phyloP scores from a whole-genome alignment of 2,888 invertebrate genomes.

The Plemyria rubiginata region DNA sequence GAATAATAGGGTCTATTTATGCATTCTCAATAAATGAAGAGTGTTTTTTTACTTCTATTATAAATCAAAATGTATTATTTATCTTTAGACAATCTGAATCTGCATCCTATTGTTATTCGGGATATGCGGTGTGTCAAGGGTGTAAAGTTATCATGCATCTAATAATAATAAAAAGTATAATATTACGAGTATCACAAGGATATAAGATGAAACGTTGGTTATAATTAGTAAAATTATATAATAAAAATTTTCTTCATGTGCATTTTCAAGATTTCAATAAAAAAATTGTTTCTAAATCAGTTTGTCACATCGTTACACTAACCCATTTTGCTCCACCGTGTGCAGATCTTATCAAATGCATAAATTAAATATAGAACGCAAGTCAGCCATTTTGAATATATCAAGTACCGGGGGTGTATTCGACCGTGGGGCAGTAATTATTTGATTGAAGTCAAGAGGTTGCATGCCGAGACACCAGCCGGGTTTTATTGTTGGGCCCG shows the following conservation, averaged over 20 bases:
- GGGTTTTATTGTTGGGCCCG: constrained; percentile 65
- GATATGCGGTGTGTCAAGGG: constrained; percentile 84
- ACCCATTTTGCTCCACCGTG: constrained; percentile 26
- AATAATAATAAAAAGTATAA: constrained; percentile 57
- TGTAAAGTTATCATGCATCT: constrained; percentile 78
- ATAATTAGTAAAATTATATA: neutral
- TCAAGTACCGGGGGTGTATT: constrained; percentile 71
- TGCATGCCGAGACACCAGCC: constrained; percentile 76
- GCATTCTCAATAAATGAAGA: constrained; percentile 84
- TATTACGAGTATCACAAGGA: neutral
- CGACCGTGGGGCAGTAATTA: constrained; percentile 83
- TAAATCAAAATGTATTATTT: constrained; percentile 86
- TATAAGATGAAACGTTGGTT: neutral
- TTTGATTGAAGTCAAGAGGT: constrained; percentile 84
- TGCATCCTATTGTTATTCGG: constrained; percentile 84
- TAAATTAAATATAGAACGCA: constrained; percentile 64
- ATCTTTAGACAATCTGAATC: constrained; percentile 83
- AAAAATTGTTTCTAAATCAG: constrained; percentile 5
- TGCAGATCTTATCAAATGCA: constrained; percentile 68
- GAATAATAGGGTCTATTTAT: constrained; percentile 85
- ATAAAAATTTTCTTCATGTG: neutral
- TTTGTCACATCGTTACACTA: constrained; percentile 25
- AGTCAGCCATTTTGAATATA: constrained; percentile 81
- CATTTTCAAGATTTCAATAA: neutral
- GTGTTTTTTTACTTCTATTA: constrained; percentile 82